Conservation (phyloP, 1,140 invertebrate genomes). For the Asbolus verrucosus region DNA sequence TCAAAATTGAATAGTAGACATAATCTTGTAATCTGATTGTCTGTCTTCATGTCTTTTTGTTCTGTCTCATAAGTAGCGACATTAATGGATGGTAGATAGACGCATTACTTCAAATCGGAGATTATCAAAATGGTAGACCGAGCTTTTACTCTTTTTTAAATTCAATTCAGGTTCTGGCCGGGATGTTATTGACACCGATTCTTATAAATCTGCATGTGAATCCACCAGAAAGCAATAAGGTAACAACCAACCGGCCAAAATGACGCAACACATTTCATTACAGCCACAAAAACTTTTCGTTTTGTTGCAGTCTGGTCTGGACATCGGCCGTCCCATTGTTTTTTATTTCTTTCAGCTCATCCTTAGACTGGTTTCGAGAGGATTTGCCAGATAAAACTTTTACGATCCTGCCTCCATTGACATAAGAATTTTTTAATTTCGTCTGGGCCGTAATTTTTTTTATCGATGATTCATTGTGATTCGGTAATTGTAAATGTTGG, state of each 20-base stretch:
- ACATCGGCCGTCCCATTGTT: slow-evolving; percentile 16
- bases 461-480: slow-evolving; percentile 6
- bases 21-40: no score
- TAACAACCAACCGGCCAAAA: neutral
- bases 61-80: no score
- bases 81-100: no score
- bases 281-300: neutral
- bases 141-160: no score
- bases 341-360: slow-evolving; percentile 19
- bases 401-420: slow-evolving; percentile 23
- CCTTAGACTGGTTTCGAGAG: slow-evolving; percentile 28
- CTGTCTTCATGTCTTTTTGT: no score
- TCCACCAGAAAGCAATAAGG: neutral
- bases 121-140: no score
- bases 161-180: no score
- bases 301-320: slow-evolving; percentile 11
- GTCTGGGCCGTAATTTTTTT: neutral
- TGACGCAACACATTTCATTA: slow-evolving; percentile 32
- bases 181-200: no score
- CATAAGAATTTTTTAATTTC: slow-evolving; percentile 33
- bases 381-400: slow-evolving; percentile 37
- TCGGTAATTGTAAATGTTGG: neutral
- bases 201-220: no score
- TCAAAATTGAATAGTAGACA: no score
- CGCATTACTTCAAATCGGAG: no score